These are phyloP conservation scores for Solea solea DNA, from an alignment of 2,113 vertebrate species.

Conservation along the genomic window DNA sequence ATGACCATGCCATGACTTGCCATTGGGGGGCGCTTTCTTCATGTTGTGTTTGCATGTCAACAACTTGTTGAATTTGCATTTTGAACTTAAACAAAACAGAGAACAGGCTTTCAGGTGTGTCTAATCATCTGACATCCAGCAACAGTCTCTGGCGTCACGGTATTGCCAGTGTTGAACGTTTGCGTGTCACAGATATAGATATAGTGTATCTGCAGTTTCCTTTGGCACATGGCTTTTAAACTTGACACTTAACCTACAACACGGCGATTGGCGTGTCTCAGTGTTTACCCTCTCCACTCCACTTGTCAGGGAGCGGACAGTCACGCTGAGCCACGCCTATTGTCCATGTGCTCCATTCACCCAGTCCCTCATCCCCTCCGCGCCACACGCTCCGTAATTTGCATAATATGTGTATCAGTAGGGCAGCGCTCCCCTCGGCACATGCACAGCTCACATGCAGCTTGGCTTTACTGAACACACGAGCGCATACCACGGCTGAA, in stretches of 20 bases:
- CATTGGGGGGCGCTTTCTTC: constrained; percentile 52
- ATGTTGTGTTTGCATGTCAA: not conserved
- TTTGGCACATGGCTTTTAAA: constrained; percentile 43
- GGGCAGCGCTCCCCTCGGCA: constrained; percentile 78
- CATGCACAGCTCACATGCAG: constrained; percentile 82
- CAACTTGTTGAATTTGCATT: not conserved
- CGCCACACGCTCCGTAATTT: constrained; percentile 72
- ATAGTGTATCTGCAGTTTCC: constrained; percentile 26
- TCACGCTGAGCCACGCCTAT: constrained; percentile 84
- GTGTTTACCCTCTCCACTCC: constrained; percentile 54
- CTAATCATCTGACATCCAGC: too few species aligned
- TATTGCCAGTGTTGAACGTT: not conserved
- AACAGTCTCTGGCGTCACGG: not conserved
- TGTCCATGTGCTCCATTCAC: constrained; percentile 76
- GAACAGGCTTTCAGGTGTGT: not conserved
- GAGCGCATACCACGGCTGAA: constrained; percentile 56
- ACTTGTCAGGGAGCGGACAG: constrained; percentile 53
- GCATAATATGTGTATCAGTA: constrained; percentile 88
- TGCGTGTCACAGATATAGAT: not conserved
- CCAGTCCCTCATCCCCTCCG: constrained; percentile 53
- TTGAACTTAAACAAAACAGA: not conserved
- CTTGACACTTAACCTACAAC: constrained; percentile 31
- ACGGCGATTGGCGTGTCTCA: constrained; percentile 38
- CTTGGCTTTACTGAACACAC: constrained; percentile 70
- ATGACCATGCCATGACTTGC: not conserved